Evolutionary conservation across 1,140 invertebrate genomes (phyloP), one percentile per base, ranked within the genome.

Genomic region (Leguminivora glycinivorella): DNA sequence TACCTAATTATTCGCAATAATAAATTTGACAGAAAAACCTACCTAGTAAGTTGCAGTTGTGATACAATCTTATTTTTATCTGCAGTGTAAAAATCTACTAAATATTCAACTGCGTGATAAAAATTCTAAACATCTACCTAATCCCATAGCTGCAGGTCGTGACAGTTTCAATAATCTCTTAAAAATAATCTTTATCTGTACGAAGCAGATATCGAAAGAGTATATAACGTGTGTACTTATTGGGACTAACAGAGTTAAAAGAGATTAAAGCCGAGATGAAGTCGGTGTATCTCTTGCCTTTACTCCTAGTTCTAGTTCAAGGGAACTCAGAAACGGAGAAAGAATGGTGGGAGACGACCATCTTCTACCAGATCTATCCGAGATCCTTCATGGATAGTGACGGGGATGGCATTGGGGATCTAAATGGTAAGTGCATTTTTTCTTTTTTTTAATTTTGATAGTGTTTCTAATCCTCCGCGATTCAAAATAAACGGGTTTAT

Each of bases 301-400:
- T 83, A 24, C 29, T 79, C 26, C 38, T 83, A 14, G 73, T 75
- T 29, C 67, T 75, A 31, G 77, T 70, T 19, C 17, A 71, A 56
- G 47, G 31, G 14, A 68, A 43, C 17, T 68, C 78, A 25, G 72
- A 75, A 10, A 81, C 68, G 24, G 81, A 87, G 40, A 68, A 81
- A 3, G 92, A 95, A 73, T 97, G 96, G 96, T 97, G 95, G 94
- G 93, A 95, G 76, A 94, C 94, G 17, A 94, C 94, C 0, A 89
- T 94, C 4, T 94, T 96, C 75, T 97, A 97, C 85, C 95, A 97
- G 87, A 94, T 97, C 56, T 96, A 96, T 78, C 95, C 95, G 0
- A 91, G 95, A 66, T 96, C 96, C 40, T 96, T 97, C 82, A 93
- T 92, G 85, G 96, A 97, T 83, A 93, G 93, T 24, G 88, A 96